These are phyloP conservation scores for Silurus meridionalis DNA, from an alignment of 2,113 vertebrate genomes.

Conservation along the genomic window DNA sequence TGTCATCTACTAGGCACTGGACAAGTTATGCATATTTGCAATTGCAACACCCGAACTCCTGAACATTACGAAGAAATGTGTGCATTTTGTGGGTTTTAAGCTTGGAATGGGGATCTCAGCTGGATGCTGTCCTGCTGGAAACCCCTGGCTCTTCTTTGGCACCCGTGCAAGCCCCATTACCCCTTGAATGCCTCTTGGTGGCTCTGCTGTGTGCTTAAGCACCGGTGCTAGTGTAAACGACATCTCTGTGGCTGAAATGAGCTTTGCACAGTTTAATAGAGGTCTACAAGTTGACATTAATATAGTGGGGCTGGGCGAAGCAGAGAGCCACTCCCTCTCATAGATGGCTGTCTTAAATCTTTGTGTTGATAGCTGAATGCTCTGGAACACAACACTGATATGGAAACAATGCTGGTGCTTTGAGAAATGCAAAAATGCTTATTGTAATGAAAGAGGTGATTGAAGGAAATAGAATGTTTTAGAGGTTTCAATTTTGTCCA, in stretches of 20 bases:
- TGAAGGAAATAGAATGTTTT: not conserved
- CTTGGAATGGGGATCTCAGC: conserved; percentile 42
- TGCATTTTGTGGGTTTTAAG: conserved; percentile 45
- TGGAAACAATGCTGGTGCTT: not conserved
- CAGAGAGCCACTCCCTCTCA: conserved; percentile 35
- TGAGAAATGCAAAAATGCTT: not conserved
- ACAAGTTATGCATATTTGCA: conserved; percentile 1
- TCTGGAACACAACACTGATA: conserved; percentile 15
- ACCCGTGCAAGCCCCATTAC: conserved; percentile 78
- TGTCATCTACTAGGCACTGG: conserved; percentile 23
- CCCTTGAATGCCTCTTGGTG: conserved; percentile 73
- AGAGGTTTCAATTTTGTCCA: not conserved
- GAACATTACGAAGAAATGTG: not conserved
- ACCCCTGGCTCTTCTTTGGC: conserved; percentile 50
- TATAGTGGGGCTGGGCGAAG: conserved; percentile 64
- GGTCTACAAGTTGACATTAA: conserved; percentile 74
- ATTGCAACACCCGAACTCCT: not conserved
- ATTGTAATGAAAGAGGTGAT: conserved; percentile 9
- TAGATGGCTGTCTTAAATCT: conserved; percentile 56
- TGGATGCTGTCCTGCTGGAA: conserved; percentile 47
- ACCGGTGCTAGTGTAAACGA: conserved; percentile 72
- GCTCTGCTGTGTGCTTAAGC: conserved; percentile 78
- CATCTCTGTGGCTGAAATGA: conserved; percentile 70
- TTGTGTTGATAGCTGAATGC: conserved; percentile 44
- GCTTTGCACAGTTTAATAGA: conserved; percentile 78